phyloP scores from a whole-genome alignment of 2,113 vertebrate species.

The Garra rufa region DNA sequence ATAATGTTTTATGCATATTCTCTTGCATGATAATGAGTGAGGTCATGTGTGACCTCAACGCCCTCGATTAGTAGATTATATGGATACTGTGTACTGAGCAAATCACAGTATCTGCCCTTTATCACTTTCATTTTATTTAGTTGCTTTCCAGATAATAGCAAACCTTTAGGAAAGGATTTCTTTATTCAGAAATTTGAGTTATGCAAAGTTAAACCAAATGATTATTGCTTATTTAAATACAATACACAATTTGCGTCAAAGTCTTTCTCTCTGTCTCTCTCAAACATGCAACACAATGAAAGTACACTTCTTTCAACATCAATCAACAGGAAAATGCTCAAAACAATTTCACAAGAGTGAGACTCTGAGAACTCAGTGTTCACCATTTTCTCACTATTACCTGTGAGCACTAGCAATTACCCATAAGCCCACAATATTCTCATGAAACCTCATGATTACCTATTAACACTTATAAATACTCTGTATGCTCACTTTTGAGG shows the following conservation, averaged over 20 bases:
- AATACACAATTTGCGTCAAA: not conserved
- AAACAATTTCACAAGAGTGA: not conserved
- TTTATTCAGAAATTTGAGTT: not conserved
- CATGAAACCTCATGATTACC: not conserved
- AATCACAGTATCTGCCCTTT: not conserved
- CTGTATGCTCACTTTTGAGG: not conserved
- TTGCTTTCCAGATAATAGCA: not conserved
- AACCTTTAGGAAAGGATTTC: not conserved
- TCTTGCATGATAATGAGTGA: not conserved
- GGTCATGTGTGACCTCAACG: not conserved
- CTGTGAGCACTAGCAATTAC: not conserved
- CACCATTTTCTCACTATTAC: not conserved
- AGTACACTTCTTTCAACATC: not conserved
- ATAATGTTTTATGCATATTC: slow-evolving; percentile 13
- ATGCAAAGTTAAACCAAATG: not conserved
- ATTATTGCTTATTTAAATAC: not conserved
- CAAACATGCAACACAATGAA: not conserved
- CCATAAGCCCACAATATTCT: not conserved
- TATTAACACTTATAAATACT: not conserved
- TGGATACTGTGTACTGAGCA: not conserved
- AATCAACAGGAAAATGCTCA: not conserved
- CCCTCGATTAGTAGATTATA: not conserved
- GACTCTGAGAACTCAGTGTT: not conserved
- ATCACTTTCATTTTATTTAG: not conserved
- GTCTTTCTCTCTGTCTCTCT: not conserved